Percentiles rank a stretch among this genome's conserved stretches.
Evolutionary conservation across 2,113 vertebrate species (phyloP).

Genomic region (Nematolebias whitei): DNA sequence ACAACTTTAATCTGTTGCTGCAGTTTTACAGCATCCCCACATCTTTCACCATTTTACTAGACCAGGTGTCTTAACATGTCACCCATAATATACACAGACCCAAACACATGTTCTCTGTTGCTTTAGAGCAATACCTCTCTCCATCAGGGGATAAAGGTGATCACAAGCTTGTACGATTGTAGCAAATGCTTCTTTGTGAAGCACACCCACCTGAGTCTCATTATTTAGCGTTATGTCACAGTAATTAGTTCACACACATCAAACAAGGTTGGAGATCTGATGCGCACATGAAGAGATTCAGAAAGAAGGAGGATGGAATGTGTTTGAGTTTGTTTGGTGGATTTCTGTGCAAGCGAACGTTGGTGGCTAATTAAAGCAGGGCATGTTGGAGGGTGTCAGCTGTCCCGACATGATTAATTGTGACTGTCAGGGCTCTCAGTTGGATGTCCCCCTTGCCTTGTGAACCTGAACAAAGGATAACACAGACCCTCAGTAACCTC

Average conservation of each 20-base stretch:
- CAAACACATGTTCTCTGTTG: conserved; percentile 10
- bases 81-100: conserved; percentile 46
- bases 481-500: conserved; percentile 77
- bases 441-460: conserved; percentile 61
- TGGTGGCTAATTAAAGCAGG: conserved; percentile 71
- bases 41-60: conserved; percentile 58
- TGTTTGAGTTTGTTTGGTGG: neutral
- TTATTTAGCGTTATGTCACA: conserved; percentile 4
- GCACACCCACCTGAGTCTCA: conserved; percentile 6
- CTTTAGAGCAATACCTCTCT: conserved; percentile 20
- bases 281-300: conserved; percentile 25
- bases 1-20: neutral
- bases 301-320: conserved; percentile 16
- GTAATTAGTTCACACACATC: conserved; percentile 47
- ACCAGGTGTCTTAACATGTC: conserved; percentile 71
- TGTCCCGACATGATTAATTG: conserved; percentile 78
- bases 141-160: conserved; percentile 32
- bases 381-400: conserved; percentile 46
- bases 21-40: conserved; percentile 12
- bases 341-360: conserved; percentile 6
- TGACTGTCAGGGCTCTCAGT: conserved; percentile 72
- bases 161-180: conserved; percentile 27
- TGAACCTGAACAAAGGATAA: conserved; percentile 72
- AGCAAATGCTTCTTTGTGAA: conserved; percentile 9
- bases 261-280: conserved; percentile 27